A percentile compares a stretch with the other conserved stretches of the same genome.
phyloP scores from a whole-genome alignment of 2,888 invertebrate genomes.

The Agonopterix alstromeriana region DNA sequence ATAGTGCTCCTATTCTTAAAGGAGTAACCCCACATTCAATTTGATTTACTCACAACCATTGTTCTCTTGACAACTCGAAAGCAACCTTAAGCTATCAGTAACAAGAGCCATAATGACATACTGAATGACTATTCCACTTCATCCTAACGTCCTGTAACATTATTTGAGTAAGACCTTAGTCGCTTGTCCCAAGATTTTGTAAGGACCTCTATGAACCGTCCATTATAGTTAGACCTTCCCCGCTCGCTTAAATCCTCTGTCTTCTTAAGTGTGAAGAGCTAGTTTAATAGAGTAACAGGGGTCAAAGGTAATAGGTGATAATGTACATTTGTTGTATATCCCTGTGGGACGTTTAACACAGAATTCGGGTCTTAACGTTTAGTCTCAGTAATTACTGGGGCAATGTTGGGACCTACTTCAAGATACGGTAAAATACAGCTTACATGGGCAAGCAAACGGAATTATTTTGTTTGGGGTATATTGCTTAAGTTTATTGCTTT shows the following conservation, averaged over 20 bases:
- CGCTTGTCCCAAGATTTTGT: constrained; percentile 38
- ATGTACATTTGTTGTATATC: constrained; percentile 46
- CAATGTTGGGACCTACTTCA: constrained; percentile 32
- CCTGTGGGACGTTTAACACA: constrained; percentile 60
- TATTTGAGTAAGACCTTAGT: constrained; percentile 37
- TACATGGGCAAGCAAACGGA: constrained; percentile 15
- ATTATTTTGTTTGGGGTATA: constrained; percentile 21
- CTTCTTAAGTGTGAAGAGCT: constrained; percentile 14
- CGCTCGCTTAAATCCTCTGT: constrained; percentile 10
- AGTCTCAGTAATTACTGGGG: constrained; percentile 66
- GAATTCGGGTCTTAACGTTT: constrained; percentile 60
- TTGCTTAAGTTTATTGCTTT: not conserved
- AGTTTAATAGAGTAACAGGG: constrained; percentile 24
- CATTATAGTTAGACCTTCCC: constrained; percentile 27
- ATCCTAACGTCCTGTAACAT: constrained; percentile 35
- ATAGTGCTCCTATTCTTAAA: constrained; percentile 6
- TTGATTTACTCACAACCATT: constrained; percentile 28
- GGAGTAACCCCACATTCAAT: constrained; percentile 24
- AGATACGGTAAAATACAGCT: constrained; percentile 22
- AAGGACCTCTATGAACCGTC: constrained; percentile 19
- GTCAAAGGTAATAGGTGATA: constrained; percentile 57
- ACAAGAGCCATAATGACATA: constrained; percentile 21
- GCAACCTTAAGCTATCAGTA: constrained; percentile 16
- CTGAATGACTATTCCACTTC: constrained; percentile 16
- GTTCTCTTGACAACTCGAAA: constrained; percentile 14